Evolutionary conservation across 2,797 vertebrate species (phyloP).

Genomic region (Fistularia tabacaria): DNA sequence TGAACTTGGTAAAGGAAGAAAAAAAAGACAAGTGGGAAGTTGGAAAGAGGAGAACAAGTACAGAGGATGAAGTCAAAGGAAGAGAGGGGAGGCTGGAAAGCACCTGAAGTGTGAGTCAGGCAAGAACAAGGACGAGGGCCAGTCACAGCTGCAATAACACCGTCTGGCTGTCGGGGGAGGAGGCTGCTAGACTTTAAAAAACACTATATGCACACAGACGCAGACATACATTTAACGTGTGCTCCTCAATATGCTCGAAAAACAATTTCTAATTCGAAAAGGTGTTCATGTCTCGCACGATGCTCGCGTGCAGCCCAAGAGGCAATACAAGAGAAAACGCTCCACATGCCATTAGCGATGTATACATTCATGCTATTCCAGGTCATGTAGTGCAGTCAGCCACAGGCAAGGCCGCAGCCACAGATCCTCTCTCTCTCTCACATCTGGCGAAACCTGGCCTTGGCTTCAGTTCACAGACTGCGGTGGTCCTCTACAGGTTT

Average conservation of each 20-base stretch:
- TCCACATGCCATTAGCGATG: constrained; percentile 4
- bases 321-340: constrained; percentile 4
- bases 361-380: constrained; percentile 3
- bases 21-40: constrained; percentile 4
- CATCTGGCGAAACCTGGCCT: constrained; percentile 58
- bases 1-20: constrained; percentile 8
- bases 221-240: background rate
- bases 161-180: constrained; percentile 49
- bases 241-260: constrained; percentile 14
- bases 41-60: constrained; percentile 1
- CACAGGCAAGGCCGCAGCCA: constrained; percentile 38
- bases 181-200: constrained; percentile 36
- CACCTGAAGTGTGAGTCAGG: constrained; percentile 66
- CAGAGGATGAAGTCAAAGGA: constrained; percentile 27
- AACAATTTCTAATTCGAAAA: constrained; percentile 32
- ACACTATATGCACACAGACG: constrained; percentile 14
- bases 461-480: constrained; percentile 54
- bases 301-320: constrained; percentile 1
- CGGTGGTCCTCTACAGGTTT: constrained; percentile 41
- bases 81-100: constrained; percentile 53
- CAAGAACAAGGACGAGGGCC: constrained; percentile 34
- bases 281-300: constrained; percentile 18
- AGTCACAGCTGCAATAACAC: constrained; percentile 69
- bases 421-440: constrained; percentile 36
- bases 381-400: constrained; percentile 62